A percentile compares a stretch with the other conserved stretches of the same genome.
Conservation (phyloP, 1,140 invertebrate genomes). For the Cyphomyrmex costatus region DNA sequence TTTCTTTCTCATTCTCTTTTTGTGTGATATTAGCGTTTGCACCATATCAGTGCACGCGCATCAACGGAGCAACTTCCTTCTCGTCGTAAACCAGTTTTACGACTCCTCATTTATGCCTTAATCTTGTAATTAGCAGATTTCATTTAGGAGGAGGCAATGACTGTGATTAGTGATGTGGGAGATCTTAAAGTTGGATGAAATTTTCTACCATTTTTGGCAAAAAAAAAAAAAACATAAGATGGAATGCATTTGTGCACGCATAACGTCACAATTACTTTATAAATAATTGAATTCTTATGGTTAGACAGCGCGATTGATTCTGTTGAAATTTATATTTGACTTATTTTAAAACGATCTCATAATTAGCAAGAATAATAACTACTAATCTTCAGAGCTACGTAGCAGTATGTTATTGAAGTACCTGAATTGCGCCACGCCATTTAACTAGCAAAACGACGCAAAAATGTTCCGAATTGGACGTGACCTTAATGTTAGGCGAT, state of each 20-base stretch:
- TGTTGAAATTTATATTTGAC: conserved; percentile 4
- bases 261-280: neutral
- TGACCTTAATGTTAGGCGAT: conserved; percentile 36
- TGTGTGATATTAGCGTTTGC: conserved; percentile 38
- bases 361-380: neutral
- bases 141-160: neutral
- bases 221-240: neutral
- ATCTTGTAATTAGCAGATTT: conserved; percentile 42
- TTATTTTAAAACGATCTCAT: neutral
- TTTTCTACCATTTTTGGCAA: neutral
- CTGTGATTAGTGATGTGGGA: neutral
- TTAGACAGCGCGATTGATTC: neutral
- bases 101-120: neutral
- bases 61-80: conserved; percentile 9
- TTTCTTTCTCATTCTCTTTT: conserved; percentile 7
- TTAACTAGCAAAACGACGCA: conserved; percentile 38
- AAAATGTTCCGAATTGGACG: conserved; percentile 50
- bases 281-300: conserved; percentile 19
- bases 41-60: conserved; percentile 27
- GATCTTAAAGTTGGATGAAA: neutral
- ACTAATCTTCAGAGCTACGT: conserved; percentile 4
- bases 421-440: neutral
- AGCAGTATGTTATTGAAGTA: conserved; percentile 26
- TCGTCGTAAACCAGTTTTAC: neutral
- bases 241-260: neutral